Percentiles rank a stretch among this genome's conserved stretches.
phyloP scores from a whole-genome alignment of 1,140 invertebrate genomes.

The Hermatobates lingyangjiaoensis region DNA sequence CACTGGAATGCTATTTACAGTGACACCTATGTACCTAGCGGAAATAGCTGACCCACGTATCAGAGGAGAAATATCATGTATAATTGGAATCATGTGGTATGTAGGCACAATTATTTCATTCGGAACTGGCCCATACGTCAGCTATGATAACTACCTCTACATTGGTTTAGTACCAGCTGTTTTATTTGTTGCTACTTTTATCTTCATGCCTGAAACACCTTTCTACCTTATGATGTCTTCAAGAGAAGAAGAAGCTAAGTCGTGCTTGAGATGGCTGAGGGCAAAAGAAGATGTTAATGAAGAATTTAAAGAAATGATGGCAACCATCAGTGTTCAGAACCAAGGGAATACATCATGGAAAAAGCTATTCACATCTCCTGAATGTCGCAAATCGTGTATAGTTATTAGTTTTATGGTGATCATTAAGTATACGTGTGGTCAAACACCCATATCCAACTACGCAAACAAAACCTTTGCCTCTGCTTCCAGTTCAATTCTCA shows the following conservation, averaged over 20 bases:
- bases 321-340: background rate
- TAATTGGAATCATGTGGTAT: background rate
- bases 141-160: constrained; percentile 2
- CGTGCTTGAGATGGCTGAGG: constrained; percentile 43
- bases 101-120: constrained; percentile 29
- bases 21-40: constrained; percentile 67
- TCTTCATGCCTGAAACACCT: constrained; percentile 52
- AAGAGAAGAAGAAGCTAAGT: constrained; percentile 36
- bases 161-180: constrained; percentile 12
- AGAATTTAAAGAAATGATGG: constrained; percentile 1
- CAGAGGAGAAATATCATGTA: constrained; percentile 11
- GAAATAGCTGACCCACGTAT: constrained; percentile 37
- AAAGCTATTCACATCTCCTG: background rate
- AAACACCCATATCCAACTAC: background rate
- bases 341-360: constrained; percentile 1
- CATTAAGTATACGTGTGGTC: background rate
- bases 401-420: background rate
- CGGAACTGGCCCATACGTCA: constrained; percentile 32
- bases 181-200: constrained; percentile 19
- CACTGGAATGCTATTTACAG: constrained; percentile 51
- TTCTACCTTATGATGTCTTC: constrained; percentile 40
- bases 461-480: constrained; percentile 3
- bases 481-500: background rate
- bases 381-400: background rate
- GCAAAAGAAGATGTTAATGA: constrained; percentile 14